Conservation (phyloP, 1,140 invertebrate species). For the Theocolax elegans region DNA sequence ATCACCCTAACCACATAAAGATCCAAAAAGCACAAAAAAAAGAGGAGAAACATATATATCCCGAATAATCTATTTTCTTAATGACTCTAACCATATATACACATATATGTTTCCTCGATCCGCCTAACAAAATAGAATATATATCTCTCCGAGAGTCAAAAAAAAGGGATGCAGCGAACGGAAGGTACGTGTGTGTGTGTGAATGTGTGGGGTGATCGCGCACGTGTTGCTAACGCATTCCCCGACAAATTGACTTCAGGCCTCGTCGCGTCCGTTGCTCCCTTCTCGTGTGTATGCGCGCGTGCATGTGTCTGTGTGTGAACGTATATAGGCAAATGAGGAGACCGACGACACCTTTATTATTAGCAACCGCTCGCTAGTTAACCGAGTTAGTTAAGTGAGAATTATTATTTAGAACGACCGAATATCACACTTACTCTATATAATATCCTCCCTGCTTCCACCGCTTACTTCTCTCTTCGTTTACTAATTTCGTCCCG, state of each 20-base stretch:
- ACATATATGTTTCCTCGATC: too few relatives aligned
- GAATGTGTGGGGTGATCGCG: conserved; percentile 26
- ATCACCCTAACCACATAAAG: too few relatives aligned
- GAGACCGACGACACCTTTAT: conserved; percentile 61
- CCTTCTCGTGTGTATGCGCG: not conserved
- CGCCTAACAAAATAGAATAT: not conserved
- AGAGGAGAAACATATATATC: too few relatives aligned
- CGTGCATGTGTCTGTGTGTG: not conserved
- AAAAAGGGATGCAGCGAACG: not conserved
- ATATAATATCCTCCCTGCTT: not conserved
- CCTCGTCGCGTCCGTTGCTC: conserved; percentile 51
- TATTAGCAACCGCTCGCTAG: conserved; percentile 64
- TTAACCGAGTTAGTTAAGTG: conserved; percentile 67
- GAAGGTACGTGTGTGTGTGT: conserved; percentile 26
- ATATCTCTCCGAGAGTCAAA: not conserved
- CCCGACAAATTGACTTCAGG: conserved; percentile 68
- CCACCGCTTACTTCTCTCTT: not conserved
- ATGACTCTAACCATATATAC: conserved; percentile 15
- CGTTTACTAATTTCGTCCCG: not conserved
- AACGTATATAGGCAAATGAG: not conserved
- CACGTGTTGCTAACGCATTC: conserved; percentile 66
- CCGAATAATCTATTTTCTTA: conserved; percentile 23
- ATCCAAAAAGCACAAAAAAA: too few relatives aligned
- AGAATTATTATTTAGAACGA: conserved; percentile 67
- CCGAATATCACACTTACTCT: conserved; percentile 29